Percentiles rank a stretch among this genome's conserved stretches.
Conservation (phyloP, 1,140 invertebrate genomes). For the Aphelenchoides fujianensis region DNA sequence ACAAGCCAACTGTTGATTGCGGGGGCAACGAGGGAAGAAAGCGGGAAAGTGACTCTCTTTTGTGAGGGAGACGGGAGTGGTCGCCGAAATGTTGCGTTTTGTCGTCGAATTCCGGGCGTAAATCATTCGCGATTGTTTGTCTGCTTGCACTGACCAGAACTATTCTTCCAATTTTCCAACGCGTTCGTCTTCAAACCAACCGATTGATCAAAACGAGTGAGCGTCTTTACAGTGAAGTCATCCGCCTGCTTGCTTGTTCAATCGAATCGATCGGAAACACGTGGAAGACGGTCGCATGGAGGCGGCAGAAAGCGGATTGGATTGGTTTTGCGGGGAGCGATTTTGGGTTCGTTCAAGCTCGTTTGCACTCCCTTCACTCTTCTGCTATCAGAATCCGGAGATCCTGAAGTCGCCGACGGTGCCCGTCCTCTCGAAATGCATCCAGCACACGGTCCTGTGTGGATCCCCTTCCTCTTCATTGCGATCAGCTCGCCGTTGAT, state of each 20-base stretch:
- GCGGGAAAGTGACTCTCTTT: too few species aligned
- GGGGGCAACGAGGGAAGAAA: neutral
- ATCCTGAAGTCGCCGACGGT: conserved; percentile 26
- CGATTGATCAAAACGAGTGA: neutral
- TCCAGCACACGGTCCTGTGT: conserved; percentile 60
- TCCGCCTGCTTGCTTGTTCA: too few species aligned
- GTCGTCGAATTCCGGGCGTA: neutral
- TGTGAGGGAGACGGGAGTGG: too few species aligned
- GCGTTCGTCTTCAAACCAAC: neutral
- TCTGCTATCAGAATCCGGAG: conserved; percentile 5
- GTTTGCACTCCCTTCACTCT: neutral
- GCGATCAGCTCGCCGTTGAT: conserved; percentile 49
- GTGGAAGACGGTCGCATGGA: conserved; percentile 5
- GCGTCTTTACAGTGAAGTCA: neutral
- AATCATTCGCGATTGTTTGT: too few species aligned
- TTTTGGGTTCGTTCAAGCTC: conserved; percentile 20
- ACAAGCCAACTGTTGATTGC: neutral
- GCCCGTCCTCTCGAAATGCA: conserved; percentile 50
- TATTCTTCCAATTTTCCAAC: neutral
- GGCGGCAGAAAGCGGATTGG: conserved; percentile 9
- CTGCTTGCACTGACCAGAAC: too few species aligned
- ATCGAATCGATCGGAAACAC: too few species aligned
- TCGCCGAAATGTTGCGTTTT: neutral
- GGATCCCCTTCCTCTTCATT: conserved; percentile 54
- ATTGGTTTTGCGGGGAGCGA: conserved; percentile 27